Percentiles rank a stretch among this genome's conserved stretches.
phyloP scores from a whole-genome alignment of 2,888 invertebrate genomes.

The Marasmarcha lunaedactyla region DNA sequence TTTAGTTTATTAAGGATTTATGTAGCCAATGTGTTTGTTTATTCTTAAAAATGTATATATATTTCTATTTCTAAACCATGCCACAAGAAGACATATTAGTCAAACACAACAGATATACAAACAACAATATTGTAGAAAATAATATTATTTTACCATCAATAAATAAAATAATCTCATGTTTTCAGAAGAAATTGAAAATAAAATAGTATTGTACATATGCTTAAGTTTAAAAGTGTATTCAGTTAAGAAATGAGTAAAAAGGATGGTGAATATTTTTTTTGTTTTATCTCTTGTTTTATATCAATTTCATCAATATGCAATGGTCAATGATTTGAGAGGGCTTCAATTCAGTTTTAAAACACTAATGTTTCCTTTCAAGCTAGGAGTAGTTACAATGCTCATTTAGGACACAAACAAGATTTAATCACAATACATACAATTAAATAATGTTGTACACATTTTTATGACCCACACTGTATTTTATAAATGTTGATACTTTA shows the following conservation, averaged over 20 bases:
- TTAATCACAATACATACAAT: background rate
- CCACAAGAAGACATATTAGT: constrained; percentile 57
- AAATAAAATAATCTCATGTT: constrained; percentile 60
- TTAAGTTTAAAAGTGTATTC: constrained; percentile 5
- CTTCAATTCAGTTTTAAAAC: constrained; percentile 31
- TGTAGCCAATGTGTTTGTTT: constrained; percentile 17
- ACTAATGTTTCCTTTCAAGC: constrained; percentile 48
- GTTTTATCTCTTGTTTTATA: no score
- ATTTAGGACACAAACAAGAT: constrained; percentile 26
- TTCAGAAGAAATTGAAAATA: constrained; percentile 32
- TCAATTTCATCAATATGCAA: constrained; percentile 3
- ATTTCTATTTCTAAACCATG: constrained; percentile 31
- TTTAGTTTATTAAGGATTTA: constrained; percentile 40
- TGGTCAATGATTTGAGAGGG: constrained; percentile 16
- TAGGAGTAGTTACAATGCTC: constrained; percentile 34
- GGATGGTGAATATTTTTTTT: no score
- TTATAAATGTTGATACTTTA: no score
- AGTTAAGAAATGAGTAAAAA: no score
- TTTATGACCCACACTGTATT: no score
- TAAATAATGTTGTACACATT: no score
- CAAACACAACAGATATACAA: constrained; percentile 42
- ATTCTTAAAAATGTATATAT: constrained; percentile 13
- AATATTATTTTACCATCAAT: constrained; percentile 27
- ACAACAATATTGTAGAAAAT: constrained; percentile 30
- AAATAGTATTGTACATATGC: background rate